phyloP scores from a whole-genome alignment of 2,888 invertebrate species.

The Lycocerus yunnanus region DNA sequence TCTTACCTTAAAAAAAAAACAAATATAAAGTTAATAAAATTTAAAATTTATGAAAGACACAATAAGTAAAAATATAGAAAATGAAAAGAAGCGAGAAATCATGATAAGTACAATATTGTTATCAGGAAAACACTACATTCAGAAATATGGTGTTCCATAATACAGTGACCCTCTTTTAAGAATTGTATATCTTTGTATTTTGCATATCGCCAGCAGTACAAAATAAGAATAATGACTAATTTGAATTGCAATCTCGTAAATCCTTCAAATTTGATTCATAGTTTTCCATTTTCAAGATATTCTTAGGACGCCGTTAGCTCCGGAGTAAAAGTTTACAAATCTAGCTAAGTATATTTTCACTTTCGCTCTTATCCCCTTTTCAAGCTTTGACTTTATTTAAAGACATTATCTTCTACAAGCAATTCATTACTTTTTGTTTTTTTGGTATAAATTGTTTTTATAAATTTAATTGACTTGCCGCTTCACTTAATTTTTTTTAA shows the following conservation, averaged over 20 bases:
- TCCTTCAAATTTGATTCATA: conserved; percentile 53
- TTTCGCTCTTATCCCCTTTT: conserved; percentile 22
- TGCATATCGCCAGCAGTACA: conserved; percentile 30
- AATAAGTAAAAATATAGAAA: neutral
- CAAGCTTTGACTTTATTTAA: conserved; percentile 14
- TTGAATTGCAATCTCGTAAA: conserved; percentile 53
- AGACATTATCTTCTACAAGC: neutral
- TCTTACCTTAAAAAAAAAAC: conserved; percentile 10
- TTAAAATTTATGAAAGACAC: neutral
- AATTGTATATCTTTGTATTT: conserved; percentile 30
- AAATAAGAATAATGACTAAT: conserved; percentile 50
- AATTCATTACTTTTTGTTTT: neutral
- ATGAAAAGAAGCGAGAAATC: neutral
- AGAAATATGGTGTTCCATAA: conserved; percentile 19
- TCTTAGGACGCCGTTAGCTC: conserved; percentile 21
- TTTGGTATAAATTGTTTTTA: neutral
- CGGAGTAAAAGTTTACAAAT: conserved; percentile 26
- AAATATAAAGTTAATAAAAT: neutral
- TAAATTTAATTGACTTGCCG: neutral
- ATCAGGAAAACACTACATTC: conserved; percentile 2
- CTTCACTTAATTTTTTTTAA: neutral
- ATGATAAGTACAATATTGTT: neutral
- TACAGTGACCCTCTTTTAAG: conserved; percentile 25
- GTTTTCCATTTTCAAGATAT: conserved; percentile 30
- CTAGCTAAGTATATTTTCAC: conserved; percentile 24